A percentile compares a stretch with the other conserved stretches of the same genome.
Evolutionary conservation across 53 echinoderm and acorn worm genomes (phyloP).

Genomic region (Stichopus horrens): DNA sequence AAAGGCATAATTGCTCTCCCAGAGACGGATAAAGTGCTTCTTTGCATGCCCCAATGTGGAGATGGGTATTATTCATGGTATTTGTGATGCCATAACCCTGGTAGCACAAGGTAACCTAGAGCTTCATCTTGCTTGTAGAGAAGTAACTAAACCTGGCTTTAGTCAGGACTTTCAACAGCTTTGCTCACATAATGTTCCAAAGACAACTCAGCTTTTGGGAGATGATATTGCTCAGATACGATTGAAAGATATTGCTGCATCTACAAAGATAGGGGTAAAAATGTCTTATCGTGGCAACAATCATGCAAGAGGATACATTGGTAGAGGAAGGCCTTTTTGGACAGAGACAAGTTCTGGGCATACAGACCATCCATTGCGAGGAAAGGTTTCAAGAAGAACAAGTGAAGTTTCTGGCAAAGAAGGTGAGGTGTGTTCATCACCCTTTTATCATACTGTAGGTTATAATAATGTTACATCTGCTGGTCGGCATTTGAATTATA

Average conservation of each 20-base stretch:
- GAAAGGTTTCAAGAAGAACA: no score
- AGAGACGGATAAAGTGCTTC: background rate
- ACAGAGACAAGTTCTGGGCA: background rate
- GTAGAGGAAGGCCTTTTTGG: background rate
- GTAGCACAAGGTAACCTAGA: background rate
- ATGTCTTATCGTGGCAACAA: background rate
- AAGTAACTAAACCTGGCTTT: background rate
- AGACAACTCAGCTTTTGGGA: background rate
- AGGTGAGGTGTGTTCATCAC: no score
- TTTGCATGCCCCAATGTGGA: background rate
- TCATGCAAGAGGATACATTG: background rate
- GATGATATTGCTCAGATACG: background rate
- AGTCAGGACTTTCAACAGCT: constrained; percentile 6
- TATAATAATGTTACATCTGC: no score
- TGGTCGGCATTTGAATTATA: no score
- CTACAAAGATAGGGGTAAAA: background rate
- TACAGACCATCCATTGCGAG: background rate
- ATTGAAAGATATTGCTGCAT: background rate
- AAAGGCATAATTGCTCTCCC: background rate
- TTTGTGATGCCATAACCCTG: constrained; percentile 7
- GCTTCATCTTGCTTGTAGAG: background rate
- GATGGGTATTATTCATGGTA: background rate
- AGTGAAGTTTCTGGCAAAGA: no score
- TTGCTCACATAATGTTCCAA: background rate
- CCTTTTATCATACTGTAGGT: no score